phyloP scores from a whole-genome alignment of 2,113 vertebrate genomes.

The Ophiodon elongatus region DNA sequence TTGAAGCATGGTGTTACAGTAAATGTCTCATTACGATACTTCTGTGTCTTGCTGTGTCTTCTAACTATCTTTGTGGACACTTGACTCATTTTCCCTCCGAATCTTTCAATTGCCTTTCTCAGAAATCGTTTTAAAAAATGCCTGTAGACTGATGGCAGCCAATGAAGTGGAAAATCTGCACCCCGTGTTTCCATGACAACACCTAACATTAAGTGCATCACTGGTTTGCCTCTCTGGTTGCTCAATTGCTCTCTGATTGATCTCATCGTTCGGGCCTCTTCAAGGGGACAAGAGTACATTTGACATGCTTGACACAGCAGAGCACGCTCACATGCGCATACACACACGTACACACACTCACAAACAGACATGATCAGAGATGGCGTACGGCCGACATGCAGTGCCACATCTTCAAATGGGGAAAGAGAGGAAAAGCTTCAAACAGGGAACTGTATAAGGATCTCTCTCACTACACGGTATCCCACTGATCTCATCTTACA shows the following conservation, averaged over 20 bases:
- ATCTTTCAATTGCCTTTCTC: constrained; percentile 47
- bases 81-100: constrained; percentile 31
- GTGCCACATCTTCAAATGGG: constrained; percentile 33
- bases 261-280: constrained; percentile 61
- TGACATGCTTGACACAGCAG: constrained; percentile 68
- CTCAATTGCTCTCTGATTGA: constrained; percentile 68
- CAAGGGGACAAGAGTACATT: constrained; percentile 64
- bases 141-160: constrained; percentile 44
- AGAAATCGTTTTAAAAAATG: constrained; percentile 60
- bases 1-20: constrained; percentile 5
- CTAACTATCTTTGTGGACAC: constrained; percentile 28
- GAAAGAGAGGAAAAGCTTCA: constrained; percentile 38
- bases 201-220: constrained; percentile 69
- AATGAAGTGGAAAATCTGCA: constrained; percentile 72
- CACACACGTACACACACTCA: background rate
- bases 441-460: constrained; percentile 31
- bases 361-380: constrained; percentile 38
- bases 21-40: constrained; percentile 29
- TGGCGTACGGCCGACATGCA: background rate
- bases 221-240: constrained; percentile 42
- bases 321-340: background rate
- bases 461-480: constrained; percentile 29
- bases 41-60: constrained; percentile 2
- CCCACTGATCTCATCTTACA: constrained; percentile 45
- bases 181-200: constrained; percentile 76